phyloP scores from a whole-genome alignment of 2,888 invertebrate species.

The Thecocarcelia acutangulata region DNA sequence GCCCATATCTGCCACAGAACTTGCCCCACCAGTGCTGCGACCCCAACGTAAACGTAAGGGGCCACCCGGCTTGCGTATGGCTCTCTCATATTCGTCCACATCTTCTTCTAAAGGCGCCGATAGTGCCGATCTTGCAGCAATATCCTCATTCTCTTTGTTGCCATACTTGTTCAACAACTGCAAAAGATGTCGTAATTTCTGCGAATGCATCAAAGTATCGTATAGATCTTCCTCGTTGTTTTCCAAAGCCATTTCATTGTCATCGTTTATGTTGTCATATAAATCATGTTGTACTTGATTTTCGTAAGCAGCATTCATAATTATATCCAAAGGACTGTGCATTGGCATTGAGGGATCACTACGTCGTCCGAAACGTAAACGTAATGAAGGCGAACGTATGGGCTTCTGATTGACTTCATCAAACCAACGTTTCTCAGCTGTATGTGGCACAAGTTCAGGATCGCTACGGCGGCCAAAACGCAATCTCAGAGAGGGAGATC shows the following conservation, averaged over 20 bases:
- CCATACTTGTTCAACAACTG: constrained; percentile 74
- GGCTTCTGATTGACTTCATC: constrained; percentile 86
- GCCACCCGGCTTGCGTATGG: constrained; percentile 78
- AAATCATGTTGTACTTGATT: constrained; percentile 45
- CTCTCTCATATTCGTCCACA: constrained; percentile 75
- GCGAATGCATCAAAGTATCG: constrained; percentile 71
- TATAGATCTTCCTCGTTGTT: constrained; percentile 69
- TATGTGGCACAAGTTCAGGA: constrained; percentile 82
- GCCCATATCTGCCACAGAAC: constrained; percentile 3
- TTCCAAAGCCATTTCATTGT: constrained; percentile 24
- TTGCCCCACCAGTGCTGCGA: constrained; percentile 76
- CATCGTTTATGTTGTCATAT: constrained; percentile 3
- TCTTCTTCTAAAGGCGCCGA: constrained; percentile 70
- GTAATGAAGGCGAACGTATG: constrained; percentile 88
- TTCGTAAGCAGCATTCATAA: constrained; percentile 59
- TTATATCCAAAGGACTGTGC: constrained; percentile 74
- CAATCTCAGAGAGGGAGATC: constrained; percentile 88
- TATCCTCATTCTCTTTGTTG: constrained; percentile 51
- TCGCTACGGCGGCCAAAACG: constrained; percentile 90
- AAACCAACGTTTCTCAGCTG: constrained; percentile 80
- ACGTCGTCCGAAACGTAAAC: constrained; percentile 89
- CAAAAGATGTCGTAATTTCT: constrained; percentile 75
- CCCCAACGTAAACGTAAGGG: constrained; percentile 80
- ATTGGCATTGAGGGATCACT: constrained; percentile 85
- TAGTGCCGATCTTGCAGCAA: constrained; percentile 44